Evolutionary conservation across 1,140 invertebrate species (phyloP), one percentile per base, ranked within the genome.

Genomic region (Lucilia cuprina): DNA sequence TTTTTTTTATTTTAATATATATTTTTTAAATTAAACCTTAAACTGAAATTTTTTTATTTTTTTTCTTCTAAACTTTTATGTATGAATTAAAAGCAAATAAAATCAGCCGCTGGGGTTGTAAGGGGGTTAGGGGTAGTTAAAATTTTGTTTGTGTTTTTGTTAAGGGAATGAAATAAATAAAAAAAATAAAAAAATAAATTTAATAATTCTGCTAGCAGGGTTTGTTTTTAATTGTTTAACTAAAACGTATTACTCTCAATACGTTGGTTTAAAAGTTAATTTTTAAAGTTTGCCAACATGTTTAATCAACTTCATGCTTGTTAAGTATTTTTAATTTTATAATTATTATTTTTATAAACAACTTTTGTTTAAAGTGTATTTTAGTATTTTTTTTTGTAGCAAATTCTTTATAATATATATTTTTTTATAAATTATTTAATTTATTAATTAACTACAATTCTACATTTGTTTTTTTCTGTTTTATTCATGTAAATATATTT

Each of bases 371-470:
- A 30, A 30, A 30, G 49, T 49, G 49, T 49, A 12, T 49, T 49
- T 55, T 17, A 55, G 50, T 12, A 55, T 55, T 41, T 41, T 41
- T 41, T 55, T 55, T 30, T 30, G 50, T n/a, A 55, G 50, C 10
- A 55, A 55, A 55, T 55, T 55, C 12, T 17, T 13, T n/a, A 55
- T 55, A 17, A 55, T 55, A 17, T 75, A 75, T 35, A 41, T 7
- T 41, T 41, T 41, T 41, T 2, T 41, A 41, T 35, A 19, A 30
- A 4, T 35, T 75, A 10, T 75, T 75, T 75, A 75, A 75, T 75
- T 78, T 78, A 49, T 49, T 35, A 78, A 41, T 41, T 49, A 78
- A 78, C 34, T 78, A 78, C 34, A 78, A 41, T 49, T 78, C 34
- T 49, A 55, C 82, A 55, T 60, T 30, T 70, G 13, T 8, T 55